phyloP scores from a whole-genome alignment of 2,888 invertebrate genomes.

The Calliopum simillimum region DNA sequence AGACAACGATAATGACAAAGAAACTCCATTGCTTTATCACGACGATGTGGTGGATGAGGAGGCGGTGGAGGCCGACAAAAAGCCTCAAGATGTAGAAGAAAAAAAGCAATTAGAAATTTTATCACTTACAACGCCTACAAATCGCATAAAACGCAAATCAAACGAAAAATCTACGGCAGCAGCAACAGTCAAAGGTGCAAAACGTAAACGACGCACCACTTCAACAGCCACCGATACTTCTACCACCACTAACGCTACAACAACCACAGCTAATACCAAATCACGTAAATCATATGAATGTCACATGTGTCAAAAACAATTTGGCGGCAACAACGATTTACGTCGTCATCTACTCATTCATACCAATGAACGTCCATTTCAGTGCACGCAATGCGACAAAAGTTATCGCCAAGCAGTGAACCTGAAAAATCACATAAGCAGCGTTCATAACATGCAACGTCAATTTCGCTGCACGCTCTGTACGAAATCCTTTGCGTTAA shows the following conservation, averaged over 20 bases:
- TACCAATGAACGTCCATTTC: slow-evolving; percentile 73
- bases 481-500: slow-evolving; percentile 79
- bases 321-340: slow-evolving; percentile 74
- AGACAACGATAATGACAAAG: slow-evolving; percentile 36
- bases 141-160: background rate
- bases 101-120: slow-evolving; percentile 35
- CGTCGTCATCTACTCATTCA: slow-evolving; percentile 77
- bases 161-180: background rate
- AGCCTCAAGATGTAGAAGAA: slow-evolving; percentile 26
- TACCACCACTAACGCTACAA: background rate
- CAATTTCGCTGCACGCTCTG: slow-evolving; percentile 80
- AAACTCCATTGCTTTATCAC: slow-evolving; percentile 28
- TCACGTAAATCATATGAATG: slow-evolving; percentile 69
- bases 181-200: background rate
- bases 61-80: slow-evolving; percentile 32
- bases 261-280: slow-evolving; percentile 31
- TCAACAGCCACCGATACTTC: background rate
- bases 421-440: slow-evolving; percentile 72
- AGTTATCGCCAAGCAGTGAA: slow-evolving; percentile 75
- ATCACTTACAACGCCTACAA: background rate
- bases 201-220: background rate
- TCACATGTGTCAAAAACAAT: slow-evolving; percentile 74
- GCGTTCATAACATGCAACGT: slow-evolving; percentile 61
- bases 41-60: slow-evolving; percentile 34
- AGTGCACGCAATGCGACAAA: slow-evolving; percentile 74